phyloP scores from a whole-genome alignment of 2,888 invertebrate species.

The Clivina fossor region DNA sequence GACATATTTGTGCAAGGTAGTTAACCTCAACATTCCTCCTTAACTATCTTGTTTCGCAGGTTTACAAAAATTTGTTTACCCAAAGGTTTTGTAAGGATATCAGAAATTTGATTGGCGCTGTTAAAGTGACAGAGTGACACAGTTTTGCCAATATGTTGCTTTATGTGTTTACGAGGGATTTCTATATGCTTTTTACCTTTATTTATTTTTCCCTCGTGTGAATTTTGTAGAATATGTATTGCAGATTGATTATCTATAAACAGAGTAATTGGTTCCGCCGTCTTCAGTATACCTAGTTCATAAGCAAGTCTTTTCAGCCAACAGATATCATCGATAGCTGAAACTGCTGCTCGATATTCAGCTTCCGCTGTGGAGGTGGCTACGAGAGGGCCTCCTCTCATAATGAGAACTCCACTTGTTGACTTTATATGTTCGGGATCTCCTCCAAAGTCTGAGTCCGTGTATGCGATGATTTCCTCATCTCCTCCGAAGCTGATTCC shows the following conservation, averaged over 20 bases:
- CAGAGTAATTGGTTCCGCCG: conserved; percentile 14
- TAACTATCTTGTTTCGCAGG: conserved; percentile 36
- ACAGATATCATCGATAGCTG: conserved; percentile 16
- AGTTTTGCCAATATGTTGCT: conserved; percentile 42
- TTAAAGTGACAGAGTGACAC: conserved; percentile 39
- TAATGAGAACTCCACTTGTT: conserved; percentile 11
- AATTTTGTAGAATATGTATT: conserved; percentile 43
- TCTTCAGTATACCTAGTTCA: conserved; percentile 16
- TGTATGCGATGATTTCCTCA: conserved; percentile 15
- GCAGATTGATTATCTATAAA: conserved; percentile 44
- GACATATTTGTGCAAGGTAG: conserved; percentile 7
- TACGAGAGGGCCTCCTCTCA: conserved; percentile 14
- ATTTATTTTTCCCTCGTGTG: conserved; percentile 43
- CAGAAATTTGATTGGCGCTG: conserved; percentile 42
- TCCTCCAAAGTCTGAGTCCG: conserved; percentile 14
- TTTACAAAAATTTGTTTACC: conserved; percentile 35
- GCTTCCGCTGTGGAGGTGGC: conserved; percentile 15
- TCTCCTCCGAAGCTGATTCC: conserved; percentile 14
- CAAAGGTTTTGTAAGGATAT: conserved; percentile 42
- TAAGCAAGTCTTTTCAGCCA: conserved; percentile 12
- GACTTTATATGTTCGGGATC: conserved; percentile 12
- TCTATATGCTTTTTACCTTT: conserved; percentile 46
- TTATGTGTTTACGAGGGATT: conserved; percentile 43
- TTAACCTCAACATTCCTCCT: conserved; percentile 9
- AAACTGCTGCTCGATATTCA: conserved; percentile 12